Percentiles rank a stretch among this genome's conserved stretches.
Conservation (phyloP, 2,113 vertebrate genomes). For the Ramphastos sulfuratus region DNA sequence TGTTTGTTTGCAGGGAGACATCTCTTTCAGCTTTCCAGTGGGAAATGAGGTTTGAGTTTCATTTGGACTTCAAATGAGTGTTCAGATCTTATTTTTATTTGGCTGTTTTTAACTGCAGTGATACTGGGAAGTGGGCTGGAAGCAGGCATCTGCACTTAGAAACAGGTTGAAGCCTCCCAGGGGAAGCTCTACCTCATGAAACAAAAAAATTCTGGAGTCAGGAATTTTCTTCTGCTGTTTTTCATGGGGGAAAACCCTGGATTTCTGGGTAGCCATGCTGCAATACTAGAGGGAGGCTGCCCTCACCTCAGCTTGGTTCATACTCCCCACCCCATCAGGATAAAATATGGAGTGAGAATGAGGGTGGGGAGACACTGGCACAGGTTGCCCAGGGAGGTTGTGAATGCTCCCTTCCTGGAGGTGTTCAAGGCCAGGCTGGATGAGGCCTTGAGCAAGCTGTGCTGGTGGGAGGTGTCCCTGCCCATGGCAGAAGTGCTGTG, state of each 20-base stretch:
- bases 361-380: no score
- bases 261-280: background rate
- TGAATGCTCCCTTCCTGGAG: no score
- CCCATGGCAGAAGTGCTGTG: no score
- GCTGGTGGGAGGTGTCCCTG: no score
- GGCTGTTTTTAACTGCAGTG: background rate
- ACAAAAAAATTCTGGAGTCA: background rate
- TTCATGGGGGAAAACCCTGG: fast-evolving
- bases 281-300: background rate
- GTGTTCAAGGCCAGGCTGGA: no score
- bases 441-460: no score
- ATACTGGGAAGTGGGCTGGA: background rate
- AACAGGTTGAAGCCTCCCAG: slow-evolving; percentile 12
- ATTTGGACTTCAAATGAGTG: background rate
- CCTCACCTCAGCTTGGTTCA: background rate
- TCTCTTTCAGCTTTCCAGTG: slow-evolving; percentile 39
- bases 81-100: slow-evolving; percentile 24
- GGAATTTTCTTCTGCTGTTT: background rate
- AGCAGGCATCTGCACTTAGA: slow-evolving; percentile 8
- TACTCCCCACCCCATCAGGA: fast-evolving
- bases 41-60: slow-evolving; percentile 42
- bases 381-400: no score
- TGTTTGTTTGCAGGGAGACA: slow-evolving; percentile 36
- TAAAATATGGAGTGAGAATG: no score
- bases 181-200: background rate